A percentile compares a stretch with the other conserved stretches of the same genome.
phyloP scores from a whole-genome alignment of 2,113 vertebrate genomes.

The Alligator sinensis region DNA sequence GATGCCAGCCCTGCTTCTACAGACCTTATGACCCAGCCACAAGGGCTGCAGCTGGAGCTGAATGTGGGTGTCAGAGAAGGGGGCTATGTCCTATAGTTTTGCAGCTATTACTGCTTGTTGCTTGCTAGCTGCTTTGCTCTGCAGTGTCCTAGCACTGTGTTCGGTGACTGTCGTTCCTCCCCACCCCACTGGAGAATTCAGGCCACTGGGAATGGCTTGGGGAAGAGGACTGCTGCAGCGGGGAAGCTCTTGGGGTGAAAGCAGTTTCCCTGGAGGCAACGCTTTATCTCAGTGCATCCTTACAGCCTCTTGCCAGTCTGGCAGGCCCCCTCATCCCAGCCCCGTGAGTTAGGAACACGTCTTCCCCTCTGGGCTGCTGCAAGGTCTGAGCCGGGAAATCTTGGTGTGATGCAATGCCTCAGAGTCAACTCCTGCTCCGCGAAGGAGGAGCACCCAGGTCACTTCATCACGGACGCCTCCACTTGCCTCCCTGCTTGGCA shows the following conservation, averaged over 20 bases:
- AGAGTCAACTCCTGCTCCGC: not conserved
- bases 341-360: not conserved
- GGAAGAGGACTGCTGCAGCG: too few species aligned
- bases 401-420: not conserved
- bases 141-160: too few species aligned
- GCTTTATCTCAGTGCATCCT: not conserved
- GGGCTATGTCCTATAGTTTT: too few species aligned
- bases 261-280: not conserved
- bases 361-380: not conserved
- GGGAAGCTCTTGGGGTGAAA: not conserved
- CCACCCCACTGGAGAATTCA: too few species aligned
- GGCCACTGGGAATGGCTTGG: too few species aligned
- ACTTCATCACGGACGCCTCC: accelerated
- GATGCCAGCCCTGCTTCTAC: too few species aligned
- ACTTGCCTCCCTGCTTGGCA: not conserved
- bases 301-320: not conserved
- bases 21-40: too few species aligned
- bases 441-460: not conserved
- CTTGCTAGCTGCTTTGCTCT: too few species aligned
- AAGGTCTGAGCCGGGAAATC: not conserved
- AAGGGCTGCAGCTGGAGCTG: too few species aligned
- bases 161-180: too few species aligned
- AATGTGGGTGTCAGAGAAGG: too few species aligned
- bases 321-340: not conserved
- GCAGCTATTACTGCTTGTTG: too few species aligned